phyloP scores from a whole-genome alignment of 2,797 vertebrate species.

The Acanthornis magna region DNA sequence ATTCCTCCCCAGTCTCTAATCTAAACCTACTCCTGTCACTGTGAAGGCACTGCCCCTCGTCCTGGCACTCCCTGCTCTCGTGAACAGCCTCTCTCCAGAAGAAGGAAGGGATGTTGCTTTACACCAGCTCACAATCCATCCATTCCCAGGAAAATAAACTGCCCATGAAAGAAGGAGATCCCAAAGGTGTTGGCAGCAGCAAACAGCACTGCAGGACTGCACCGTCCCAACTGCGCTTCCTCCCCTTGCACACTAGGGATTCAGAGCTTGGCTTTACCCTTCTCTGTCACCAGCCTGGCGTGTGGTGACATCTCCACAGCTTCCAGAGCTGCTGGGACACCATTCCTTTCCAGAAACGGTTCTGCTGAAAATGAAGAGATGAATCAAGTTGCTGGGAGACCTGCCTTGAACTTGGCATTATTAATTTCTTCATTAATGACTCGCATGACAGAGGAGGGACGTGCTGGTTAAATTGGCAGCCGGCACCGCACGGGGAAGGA shows the following conservation, averaged over 20 bases:
- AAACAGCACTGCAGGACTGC: background rate
- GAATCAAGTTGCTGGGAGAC: background rate
- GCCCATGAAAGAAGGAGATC: background rate
- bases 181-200: background rate
- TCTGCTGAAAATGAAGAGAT: background rate
- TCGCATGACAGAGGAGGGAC: background rate
- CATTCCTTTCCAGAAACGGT: background rate
- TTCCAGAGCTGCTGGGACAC: background rate
- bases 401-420: background rate
- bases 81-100: background rate
- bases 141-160: background rate
- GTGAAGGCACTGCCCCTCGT: background rate
- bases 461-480: background rate
- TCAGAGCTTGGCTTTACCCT: background rate
- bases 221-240: background rate
- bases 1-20: background rate
- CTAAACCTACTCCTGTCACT: background rate
- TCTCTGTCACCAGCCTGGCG: too few relatives aligned
- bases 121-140: background rate
- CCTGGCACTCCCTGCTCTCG: background rate
- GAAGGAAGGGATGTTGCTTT: background rate
- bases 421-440: background rate
- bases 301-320: accelerated
- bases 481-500: background rate
- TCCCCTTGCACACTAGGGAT: accelerated